Evolutionary conservation across 2,113 vertebrate genomes (phyloP), one percentile per base, ranked within the genome.

Genomic region (Taurulus bubalis): DNA sequence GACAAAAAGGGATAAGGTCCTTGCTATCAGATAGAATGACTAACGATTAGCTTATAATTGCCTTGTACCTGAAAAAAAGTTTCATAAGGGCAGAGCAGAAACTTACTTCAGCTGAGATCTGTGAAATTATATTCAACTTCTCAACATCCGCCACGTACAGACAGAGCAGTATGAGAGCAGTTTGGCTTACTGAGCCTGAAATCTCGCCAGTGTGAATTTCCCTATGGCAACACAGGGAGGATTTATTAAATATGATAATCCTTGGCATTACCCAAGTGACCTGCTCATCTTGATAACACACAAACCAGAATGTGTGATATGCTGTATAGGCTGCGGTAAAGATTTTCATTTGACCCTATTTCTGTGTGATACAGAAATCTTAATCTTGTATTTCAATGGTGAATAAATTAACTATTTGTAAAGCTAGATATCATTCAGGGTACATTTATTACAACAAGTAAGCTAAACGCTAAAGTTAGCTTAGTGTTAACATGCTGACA

Each of bases 241-340:
- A 83, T 78, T 75, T 75, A 85, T 87, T 76, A 75, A 83, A 85
- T 66, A 75, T 65, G 60, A 87, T 83, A 60, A 88, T 85, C 86
- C 74, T 55, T n/a, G 22, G 28, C 70, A 65, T 86, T 75, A 75
- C 69, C 79, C 56, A 18, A 56, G 75, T 68, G 77, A 85, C 77
- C 75, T 74, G 45, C 66, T 88, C 51, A 51, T 84, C 45, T 63
- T 77, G 67, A 76, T 81, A 65, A 75, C 15, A 71, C 72, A 69
- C 79, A 71, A 72, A 74, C 60, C 38, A 51, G 18, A 76, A 72
- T 49, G 55, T 77, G 45, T 74, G 75, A 80, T 71, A 8, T 20
- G 63, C 40, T 49, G 49, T 65, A 58, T 79, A 49, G 47, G 22
- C 26, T 65, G 51, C 6, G 18, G 22, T 9, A 22, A 12, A 59